A percentile compares a stretch with the other conserved stretches of the same genome.
Conservation (phyloP, 2,113 vertebrate species). For the Etia nguti region DNA sequence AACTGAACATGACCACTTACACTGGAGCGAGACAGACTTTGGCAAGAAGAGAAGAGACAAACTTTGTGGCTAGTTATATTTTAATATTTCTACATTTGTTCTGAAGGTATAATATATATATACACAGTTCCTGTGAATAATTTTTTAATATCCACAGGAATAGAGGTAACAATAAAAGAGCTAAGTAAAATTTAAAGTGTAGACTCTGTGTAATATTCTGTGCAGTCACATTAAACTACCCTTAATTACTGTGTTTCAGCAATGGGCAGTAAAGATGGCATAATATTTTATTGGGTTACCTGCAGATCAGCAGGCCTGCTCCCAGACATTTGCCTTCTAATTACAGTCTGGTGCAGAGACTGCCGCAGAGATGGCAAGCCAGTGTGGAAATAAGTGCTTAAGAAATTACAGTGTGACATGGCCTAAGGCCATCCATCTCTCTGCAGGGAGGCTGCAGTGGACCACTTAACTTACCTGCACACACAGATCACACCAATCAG, state of each 20-base stretch:
- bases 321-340: slow-evolving; percentile 47
- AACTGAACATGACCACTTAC: not conserved
- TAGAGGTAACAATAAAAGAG: not conserved
- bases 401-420: slow-evolving; percentile 44
- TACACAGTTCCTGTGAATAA: not conserved
- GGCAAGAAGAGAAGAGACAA: not conserved
- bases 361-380: slow-evolving; percentile 37
- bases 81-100: not conserved
- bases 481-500: slow-evolving; percentile 11
- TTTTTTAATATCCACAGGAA: not conserved
- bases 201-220: not conserved
- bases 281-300: slow-evolving; percentile 18
- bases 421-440: slow-evolving; percentile 21
- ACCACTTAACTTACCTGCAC: slow-evolving; percentile 49
- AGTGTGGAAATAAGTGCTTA: slow-evolving; percentile 56
- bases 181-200: not conserved
- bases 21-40: not conserved
- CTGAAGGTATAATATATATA: not conserved
- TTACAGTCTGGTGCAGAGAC: slow-evolving; percentile 44
- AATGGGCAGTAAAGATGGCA: not conserved
- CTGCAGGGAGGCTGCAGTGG: slow-evolving; percentile 16
- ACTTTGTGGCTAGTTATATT: not conserved
- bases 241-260: slow-evolving; percentile 9
- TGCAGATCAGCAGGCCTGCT: slow-evolving; percentile 32
- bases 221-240: not conserved